Evolutionary conservation across 35 echinoderm and acorn worm genomes (phyloP), one percentile per base, ranked within the genome.

Genomic region (Heliocidaris erythrogramma): DNA sequence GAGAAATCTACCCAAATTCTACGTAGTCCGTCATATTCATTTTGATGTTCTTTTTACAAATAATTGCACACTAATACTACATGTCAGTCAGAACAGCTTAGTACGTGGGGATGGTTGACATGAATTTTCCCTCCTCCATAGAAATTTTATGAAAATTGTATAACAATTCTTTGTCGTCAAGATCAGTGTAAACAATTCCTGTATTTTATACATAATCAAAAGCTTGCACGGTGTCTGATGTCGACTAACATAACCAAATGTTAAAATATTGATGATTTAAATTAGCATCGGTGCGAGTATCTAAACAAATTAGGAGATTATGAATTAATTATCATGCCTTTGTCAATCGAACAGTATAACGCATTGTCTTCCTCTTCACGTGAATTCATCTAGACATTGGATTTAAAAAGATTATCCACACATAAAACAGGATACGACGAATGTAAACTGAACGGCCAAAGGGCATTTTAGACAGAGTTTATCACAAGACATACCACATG

Each of bases 21-120:
- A 78, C 14, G 65, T 78, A 78, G 65, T 78, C 65, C 65, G 21
- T 78, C 65, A 78, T 21, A 78, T 29, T 78, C 27, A 78, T 27
- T 78, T 78, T 78, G 21, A 78, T 27, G n/a, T 78, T 78, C 65
- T 78, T 89, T 89, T 48, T 89, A 89, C 87, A 48, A 89, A 48
- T 86, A 48, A 89, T 89, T 89, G 87, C 87, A 89, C 87, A 89
- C 87, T 89, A 47, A 89, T 47, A 48, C 87, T 89, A 89, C 65
- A 78, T 78, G 65, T 78, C 65, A 78, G 65, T 78, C 27, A 78
- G 65, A 78, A 78, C 65, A 78, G 65, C 65, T 78, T 9, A 42
- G 35, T 42, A 24, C 27, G 10, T 56, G 52, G 52, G 52, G 52
- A 56, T 56, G 52, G 52, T 21, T 78, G 27, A 78, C 21, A 78